Evolutionary conservation across 2,113 vertebrate species (phyloP), one percentile per base, ranked within the genome.

Genomic region (Boulengeromyrus knoepffleri): DNA sequence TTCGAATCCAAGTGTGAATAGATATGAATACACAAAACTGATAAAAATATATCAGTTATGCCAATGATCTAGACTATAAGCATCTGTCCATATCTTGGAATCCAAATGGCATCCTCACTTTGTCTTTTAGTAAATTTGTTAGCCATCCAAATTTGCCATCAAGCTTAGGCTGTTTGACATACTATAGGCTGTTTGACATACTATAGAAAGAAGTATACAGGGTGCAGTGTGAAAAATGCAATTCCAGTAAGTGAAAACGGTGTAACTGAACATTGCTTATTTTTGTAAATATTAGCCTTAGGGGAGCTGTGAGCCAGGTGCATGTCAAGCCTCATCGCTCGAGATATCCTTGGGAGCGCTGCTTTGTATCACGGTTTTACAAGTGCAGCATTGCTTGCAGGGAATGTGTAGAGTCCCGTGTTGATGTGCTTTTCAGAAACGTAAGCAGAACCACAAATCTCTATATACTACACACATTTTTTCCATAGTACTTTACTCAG

Each of bases 221-320:
- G 83, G 83, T 49, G 74, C 31, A 39, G 74, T 85, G 24, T 85
- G 83, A 87, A 87, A 47, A 85, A 85, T 36, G 45, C 47, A n/a
- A 53, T 36, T 87, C 74, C 17, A 46, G 21, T 52, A 87, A 87
- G 49, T 46, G 47, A 52, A 87, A 52, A 87, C 2, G 13, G 15
- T 53, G n/a, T 10, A 87, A 5, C 45, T 39, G 24, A 85, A 47
- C 9, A 85, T 42, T 86, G n/a, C n/a, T n/a, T 87, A 50, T 56
- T 52, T 87, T 52, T 53, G 27, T 87, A 52, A 87, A 87, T 49
- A 87, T 87, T 87, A 87, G n/a, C 85, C 42, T 87, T 87, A 17
- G 49, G n/a, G 46, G 31, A 19, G 10, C 49, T 49, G 24, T 31
- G 9, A 52, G 3, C 50, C 47, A 36, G 47, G 85, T 53, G 27